Evolutionary conservation across 2,113 vertebrate species (phyloP).

Genomic region (Gambusia holbrooki): DNA sequence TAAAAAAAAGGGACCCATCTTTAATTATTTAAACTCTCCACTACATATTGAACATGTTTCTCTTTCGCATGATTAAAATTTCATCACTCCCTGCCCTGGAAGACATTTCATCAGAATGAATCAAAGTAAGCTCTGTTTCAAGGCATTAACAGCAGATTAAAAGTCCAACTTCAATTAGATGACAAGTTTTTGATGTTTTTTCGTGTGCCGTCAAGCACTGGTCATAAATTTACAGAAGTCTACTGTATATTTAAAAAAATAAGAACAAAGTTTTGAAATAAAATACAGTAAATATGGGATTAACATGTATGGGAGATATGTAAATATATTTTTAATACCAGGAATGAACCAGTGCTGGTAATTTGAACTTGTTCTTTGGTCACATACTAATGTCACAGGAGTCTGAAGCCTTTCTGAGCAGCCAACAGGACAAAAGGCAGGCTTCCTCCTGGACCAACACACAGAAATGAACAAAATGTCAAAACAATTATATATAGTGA

Average conservation of each 20-base stretch:
- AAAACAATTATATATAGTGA: too few relatives aligned
- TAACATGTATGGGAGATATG: conserved; percentile 2
- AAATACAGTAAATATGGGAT: conserved; percentile 3
- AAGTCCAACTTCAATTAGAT: conserved; percentile 22
- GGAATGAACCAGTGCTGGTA: neutral
- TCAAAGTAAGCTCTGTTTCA: conserved; percentile 61
- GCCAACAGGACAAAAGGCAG: too few relatives aligned
- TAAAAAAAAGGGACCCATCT: conserved; percentile 10
- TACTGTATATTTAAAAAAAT: neutral
- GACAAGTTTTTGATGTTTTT: conserved; percentile 14
- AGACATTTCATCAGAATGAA: conserved; percentile 73
- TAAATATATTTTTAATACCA: neutral
- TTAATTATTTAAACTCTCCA: conserved; percentile 78
- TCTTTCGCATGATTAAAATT: conserved; percentile 75
- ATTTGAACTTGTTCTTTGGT: neutral
- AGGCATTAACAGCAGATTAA: conserved; percentile 36
- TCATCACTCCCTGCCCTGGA: conserved; percentile 56
- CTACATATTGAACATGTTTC: conserved; percentile 83
- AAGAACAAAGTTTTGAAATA: neutral
- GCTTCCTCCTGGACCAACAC: neutral
- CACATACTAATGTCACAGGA: too few relatives aligned
- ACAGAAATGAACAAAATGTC: neutral
- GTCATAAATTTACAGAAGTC: neutral
- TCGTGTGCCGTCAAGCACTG: conserved; percentile 6
- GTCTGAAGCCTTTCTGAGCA: too few relatives aligned